Conservation (phyloP, 2,113 vertebrate genomes). For the Ceyx melanurus region DNA sequence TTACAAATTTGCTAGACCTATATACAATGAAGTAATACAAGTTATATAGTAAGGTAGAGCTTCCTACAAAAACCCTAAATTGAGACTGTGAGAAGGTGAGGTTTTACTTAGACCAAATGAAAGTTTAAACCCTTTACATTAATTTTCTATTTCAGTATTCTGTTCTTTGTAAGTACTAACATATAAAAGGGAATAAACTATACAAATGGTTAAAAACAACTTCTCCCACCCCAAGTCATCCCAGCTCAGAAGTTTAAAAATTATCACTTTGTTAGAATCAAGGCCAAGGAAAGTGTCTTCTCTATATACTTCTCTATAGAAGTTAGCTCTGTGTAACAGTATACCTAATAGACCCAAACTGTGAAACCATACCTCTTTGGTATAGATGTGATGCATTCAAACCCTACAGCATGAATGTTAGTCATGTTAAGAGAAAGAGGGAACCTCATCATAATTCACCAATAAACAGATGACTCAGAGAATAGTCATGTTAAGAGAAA, state of each 20-base stretch:
- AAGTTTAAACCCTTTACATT: background rate
- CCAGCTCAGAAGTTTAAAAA: background rate
- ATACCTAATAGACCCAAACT: background rate
- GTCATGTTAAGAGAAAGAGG: background rate
- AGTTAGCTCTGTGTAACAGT: background rate
- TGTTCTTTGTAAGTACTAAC: background rate
- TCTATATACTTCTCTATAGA: background rate
- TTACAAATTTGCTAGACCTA: background rate
- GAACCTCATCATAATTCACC: background rate
- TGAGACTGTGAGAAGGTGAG: background rate
- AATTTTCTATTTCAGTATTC: background rate
- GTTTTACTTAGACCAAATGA: background rate
- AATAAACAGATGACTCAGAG: background rate
- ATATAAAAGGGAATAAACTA: background rate
- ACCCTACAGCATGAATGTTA: accelerated
- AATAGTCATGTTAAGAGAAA: too few relatives aligned
- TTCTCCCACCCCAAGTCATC: background rate
- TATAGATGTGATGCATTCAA: background rate
- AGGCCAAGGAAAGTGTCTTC: background rate
- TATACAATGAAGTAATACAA: background rate
- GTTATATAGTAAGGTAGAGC: background rate
- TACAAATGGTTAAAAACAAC: background rate
- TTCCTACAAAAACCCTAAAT: background rate
- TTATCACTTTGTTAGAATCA: background rate
- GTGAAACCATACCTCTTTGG: background rate